These are phyloP conservation scores for Heterocephalus glaber DNA, from an alignment of 2,113 vertebrate genomes.

Conservation along the genomic window DNA sequence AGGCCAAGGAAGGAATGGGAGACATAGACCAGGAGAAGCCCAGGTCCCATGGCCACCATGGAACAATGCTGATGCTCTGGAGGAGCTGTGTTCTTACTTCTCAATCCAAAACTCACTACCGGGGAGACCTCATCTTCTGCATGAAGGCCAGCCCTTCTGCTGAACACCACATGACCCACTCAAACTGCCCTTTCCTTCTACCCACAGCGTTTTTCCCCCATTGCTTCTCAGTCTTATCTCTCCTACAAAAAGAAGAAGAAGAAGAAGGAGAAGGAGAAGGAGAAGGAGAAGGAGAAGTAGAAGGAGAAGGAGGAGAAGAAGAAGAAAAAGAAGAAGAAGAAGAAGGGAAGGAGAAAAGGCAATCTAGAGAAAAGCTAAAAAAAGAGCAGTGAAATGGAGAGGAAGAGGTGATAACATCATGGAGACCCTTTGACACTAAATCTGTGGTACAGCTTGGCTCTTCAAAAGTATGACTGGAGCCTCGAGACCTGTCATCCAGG, in stretches of 20 bases:
- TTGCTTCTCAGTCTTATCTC: not conserved
- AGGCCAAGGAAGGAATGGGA: not conserved
- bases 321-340: not conserved
- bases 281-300: not conserved
- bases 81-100: not conserved
- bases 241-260: not conserved
- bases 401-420: not conserved
- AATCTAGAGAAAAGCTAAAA: not conserved
- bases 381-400: not conserved
- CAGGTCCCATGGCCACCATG: not conserved
- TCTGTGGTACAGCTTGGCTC: not conserved
- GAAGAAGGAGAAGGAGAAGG: not conserved
- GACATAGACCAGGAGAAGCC: not conserved
- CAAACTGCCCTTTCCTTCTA: not conserved
- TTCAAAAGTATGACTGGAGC: not conserved
- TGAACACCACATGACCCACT: not conserved
- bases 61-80: not conserved
- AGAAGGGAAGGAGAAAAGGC: not conserved
- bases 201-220: not conserved
- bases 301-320: not conserved
- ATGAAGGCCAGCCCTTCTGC: not conserved
- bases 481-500: not conserved
- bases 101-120: not conserved
- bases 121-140: not conserved
- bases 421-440: not conserved